Base-by-base conservation (phyloP, 2,113 vertebrate genomes). In the Chauna torquata region DNA sequence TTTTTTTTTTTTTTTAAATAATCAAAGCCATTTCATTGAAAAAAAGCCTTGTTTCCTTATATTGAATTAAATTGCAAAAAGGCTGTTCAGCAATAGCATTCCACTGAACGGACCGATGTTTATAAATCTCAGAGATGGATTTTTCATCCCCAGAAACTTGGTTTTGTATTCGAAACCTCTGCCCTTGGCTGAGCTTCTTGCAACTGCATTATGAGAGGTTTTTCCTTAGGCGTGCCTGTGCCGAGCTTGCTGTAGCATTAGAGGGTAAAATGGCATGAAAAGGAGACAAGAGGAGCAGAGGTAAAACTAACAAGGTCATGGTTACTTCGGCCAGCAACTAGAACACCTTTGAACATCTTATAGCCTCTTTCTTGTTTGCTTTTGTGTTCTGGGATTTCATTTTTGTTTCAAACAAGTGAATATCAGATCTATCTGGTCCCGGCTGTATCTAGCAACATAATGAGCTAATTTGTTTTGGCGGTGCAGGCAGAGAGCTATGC, bases 381-480 rank as follows among this genome's bases (percentile, higher is more conserved):
- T 89, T 88, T 32, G 34, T 83, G 54, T 70, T 68, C 47, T 81
- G 47, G 16, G 6, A 44, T 86, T 91, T 49, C 16, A 23, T 79
- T 87, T 92, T 83, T 77, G 5, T 90, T 93, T 86, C 75, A 68
- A 75, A 45, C 12, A 88, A 75, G 50, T 22, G 58, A 87, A 30
- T 95, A 86, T 82, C n/a, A 54, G 45, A 36, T 93, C 68, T 90
- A 25, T 74, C 65, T 91, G 68, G 92, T 91, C 47, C 17, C 36
- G 65, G 18, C 49, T 76, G 70, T 72, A 68, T 76, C 50, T 93
- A 14, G 49, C 68, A 74, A 74, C 40, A 55, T 83, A 38, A 86
- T 93, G 78, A 8, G 3, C 71, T 90, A 90, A 86, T 94, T 83
- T 94, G 69, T 94, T 96, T 86, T 95, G 85, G 82, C 55, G 81